A percentile compares a stretch with the other conserved stretches of the same genome.
These are phyloP conservation scores for Plecotus auritus DNA, from an alignment of 2,113 vertebrate genomes.

Conservation along the genomic window DNA sequence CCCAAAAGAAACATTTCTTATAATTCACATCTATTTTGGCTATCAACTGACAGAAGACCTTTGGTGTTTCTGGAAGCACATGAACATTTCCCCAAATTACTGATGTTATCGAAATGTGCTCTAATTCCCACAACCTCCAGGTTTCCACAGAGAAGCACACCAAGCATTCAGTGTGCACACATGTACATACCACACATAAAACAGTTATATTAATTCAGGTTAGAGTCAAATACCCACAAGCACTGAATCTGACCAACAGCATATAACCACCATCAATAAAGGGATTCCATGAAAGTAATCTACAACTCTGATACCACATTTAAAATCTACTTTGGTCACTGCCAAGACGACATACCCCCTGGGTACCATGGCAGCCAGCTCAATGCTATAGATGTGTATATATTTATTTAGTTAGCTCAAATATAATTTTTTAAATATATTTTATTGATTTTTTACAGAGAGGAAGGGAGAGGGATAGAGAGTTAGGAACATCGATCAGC, in stretches of 20 bases:
- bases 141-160: neutral
- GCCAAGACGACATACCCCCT: neutral
- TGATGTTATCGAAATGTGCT: neutral
- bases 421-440: neutral
- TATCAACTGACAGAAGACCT: neutral
- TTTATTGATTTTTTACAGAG: too few relatives aligned
- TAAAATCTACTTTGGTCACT: neutral
- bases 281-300: constrained; percentile 23
- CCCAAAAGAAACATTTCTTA: neutral
- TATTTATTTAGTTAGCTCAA: neutral
- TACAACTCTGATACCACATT: neutral
- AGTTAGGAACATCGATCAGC: too few relatives aligned
- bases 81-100: neutral
- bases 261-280: constrained; percentile 24
- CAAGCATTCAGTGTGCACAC: neutral
- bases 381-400: rapidly evolving
- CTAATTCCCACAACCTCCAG: neutral
- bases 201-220: neutral
- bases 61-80: neutral
- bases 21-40: neutral
- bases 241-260: neutral
- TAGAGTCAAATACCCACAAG: neutral
- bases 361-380: neutral
- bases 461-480: too few relatives aligned
- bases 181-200: neutral